Evolutionary conservation across 2,888 invertebrate species (phyloP), one percentile per base, ranked within the genome.

Genomic region (Teinopalpus imperialis): DNA sequence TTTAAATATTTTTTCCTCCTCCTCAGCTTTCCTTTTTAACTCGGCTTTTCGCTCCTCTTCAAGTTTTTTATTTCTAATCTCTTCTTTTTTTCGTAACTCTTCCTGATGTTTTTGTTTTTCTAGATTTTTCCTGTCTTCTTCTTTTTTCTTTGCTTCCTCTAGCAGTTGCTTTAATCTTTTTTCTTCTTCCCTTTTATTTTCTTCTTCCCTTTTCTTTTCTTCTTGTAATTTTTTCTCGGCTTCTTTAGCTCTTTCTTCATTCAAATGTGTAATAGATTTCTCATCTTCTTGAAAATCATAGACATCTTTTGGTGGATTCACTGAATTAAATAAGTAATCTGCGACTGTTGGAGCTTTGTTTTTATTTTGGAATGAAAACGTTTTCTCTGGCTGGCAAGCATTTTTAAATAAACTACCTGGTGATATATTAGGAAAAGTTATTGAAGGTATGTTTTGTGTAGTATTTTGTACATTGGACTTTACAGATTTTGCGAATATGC

Each of bases 321-420:
- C 59, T 9, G 82, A 80, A 53, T 69, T 71, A 49, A 80, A 69
- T 61, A 85, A 78, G 56, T 68, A 80, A 52, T 78, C 75, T 43
- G 81, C 77, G 8, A 77, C 77, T 14, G 78, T 65, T 35, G 69
- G 69, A 18, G 66, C 67, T 59, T 79, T 81, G 56, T 80, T 85
- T 68, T 85, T 86, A 43, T 60, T 77, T 58, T 83, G 85, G 63
- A 82, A 78, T 18, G 74, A 70, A 56, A 74, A 80, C 37, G 46
- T 43, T 51, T 74, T 74, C 18, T 56, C 49, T 12, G 56, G 43
- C 29, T 56, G 57, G 9, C 40, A 46, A 5, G 76, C 81, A 49
- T 66, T 80, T 66, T 87, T 87, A 47, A 86, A 88, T 45, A 87
- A 64, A 48, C 63, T 80, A 5, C 78, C 72, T 4, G 87, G 82